phyloP scores from a whole-genome alignment of 1,140 invertebrate species.

The Drepana arcuata region DNA sequence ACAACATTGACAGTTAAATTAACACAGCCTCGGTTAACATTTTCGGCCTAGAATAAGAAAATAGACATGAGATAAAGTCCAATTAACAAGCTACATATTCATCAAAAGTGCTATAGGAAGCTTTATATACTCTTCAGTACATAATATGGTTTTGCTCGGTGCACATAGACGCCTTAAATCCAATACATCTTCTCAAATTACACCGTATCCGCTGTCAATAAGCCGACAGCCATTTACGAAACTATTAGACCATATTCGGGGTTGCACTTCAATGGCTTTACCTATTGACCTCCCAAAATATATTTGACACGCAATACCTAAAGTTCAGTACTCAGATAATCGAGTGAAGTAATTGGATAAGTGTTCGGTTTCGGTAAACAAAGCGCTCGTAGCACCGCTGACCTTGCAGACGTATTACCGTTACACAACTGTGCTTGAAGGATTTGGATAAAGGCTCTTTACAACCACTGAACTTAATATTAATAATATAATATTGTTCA shows the following conservation, averaged over 20 bases:
- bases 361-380: conserved; percentile 29
- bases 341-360: conserved; percentile 56
- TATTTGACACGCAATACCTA: conserved; percentile 50
- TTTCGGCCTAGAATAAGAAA: too few species aligned
- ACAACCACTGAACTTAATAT: too few species aligned
- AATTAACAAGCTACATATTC: too few species aligned
- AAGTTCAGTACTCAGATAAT: conserved; percentile 57
- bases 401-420: too few species aligned
- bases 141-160: conserved; percentile 13
- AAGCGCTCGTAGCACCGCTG: conserved; percentile 11
- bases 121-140: too few species aligned
- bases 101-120: too few species aligned
- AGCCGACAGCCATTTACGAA: conserved; percentile 47
- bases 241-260: conserved; percentile 61
- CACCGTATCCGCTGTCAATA: conserved; percentile 45
- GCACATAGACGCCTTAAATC: conserved; percentile 31
- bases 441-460: too few species aligned
- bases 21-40: too few species aligned
- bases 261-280: conserved; percentile 64
- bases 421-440: too few species aligned
- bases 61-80: too few species aligned
- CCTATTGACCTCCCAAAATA: conserved; percentile 54
- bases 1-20: too few species aligned
- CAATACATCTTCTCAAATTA: conserved; percentile 42
- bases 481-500: too few species aligned